Percentiles rank a stretch among this genome's conserved stretches.
phyloP scores from a whole-genome alignment of 64 coral and sea anemone species.

The Exaiptasia diaphana region DNA sequence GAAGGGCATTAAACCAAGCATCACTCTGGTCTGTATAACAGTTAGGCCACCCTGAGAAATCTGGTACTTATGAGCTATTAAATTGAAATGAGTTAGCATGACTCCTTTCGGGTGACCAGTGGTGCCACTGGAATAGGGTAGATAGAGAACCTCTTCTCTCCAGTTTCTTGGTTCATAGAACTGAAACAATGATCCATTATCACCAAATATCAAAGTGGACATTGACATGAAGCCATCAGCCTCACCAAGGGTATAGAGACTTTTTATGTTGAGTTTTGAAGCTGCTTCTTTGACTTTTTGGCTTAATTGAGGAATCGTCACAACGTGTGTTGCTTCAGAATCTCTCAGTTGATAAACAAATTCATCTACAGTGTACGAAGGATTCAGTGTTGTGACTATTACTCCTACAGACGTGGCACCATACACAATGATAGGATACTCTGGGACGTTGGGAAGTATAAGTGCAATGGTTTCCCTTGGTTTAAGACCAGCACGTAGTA shows the following conservation, averaged over 20 bases:
- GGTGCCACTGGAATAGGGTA: slow-evolving; percentile 68
- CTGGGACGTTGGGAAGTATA: slow-evolving; percentile 31
- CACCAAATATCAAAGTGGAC: slow-evolving; percentile 15
- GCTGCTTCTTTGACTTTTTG: slow-evolving; percentile 32
- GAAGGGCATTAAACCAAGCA: slow-evolving; percentile 24
- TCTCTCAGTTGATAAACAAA: slow-evolving; percentile 40
- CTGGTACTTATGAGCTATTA: slow-evolving; percentile 14
- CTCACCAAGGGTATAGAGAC: slow-evolving; percentile 33
- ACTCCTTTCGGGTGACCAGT: slow-evolving; percentile 70
- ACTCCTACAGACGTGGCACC: slow-evolving; percentile 28
- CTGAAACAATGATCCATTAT: slow-evolving; percentile 40
- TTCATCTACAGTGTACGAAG: slow-evolving; percentile 41
- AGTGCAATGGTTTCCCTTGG: slow-evolving; percentile 38
- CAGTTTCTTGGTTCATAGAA: background rate
- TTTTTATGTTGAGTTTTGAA: slow-evolving; percentile 36
- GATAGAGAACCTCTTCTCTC: slow-evolving; percentile 39
- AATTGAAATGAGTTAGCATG: slow-evolving; percentile 57
- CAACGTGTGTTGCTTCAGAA: slow-evolving; percentile 13
- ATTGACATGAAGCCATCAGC: slow-evolving; percentile 30
- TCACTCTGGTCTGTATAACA: background rate
- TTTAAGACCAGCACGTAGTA: slow-evolving; percentile 29
- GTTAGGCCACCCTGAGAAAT: background rate
- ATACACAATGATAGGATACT: slow-evolving; percentile 48
- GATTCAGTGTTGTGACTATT: slow-evolving; percentile 25
- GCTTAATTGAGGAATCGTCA: slow-evolving; percentile 10